Base-by-base conservation (phyloP, 1,140 invertebrate species). In the Dendrolimus kikuchii region DNA sequence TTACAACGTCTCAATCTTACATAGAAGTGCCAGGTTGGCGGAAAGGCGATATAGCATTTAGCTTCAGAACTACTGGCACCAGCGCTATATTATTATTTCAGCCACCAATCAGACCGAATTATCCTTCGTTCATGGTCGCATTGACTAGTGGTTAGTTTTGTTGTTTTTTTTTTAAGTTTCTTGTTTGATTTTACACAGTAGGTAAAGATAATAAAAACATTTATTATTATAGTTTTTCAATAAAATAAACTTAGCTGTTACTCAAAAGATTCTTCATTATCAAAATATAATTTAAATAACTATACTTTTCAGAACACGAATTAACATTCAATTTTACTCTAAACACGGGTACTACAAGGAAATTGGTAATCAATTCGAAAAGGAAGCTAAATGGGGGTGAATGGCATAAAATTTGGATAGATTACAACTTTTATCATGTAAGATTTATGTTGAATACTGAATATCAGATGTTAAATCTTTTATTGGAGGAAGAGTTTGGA, bases 321-420 rank as follows among this genome's bases (percentile, higher is more conserved):
- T 86, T 98, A 52, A 95, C 94, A 7, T 97, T 98, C 82, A 95
- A 96, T 85, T 97, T 97, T 63, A 95, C 95, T 0, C 82, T 97
- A 4, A 96, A 95, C 76, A 95, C 94, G 36, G 94, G 94, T 4
- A 92, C 91, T 0, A 92, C 92, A 6, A 90, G 93, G 50, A 93
- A 93, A 72, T 82, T 96, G 40, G 93, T 93, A 46, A 93, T 98
- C 38, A 93, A 92, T 71, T 96, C 95, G 8, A 90, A 91, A 59
- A 87, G 93, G 57, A 92, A 93, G 74, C 88, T 98, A 5, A 97
- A 96, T 73, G 93, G 93, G 49, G 96, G 96, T 0, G 95, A 97
- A 73, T 98, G 96, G 96, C 96, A 98, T 74, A 96, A 97, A 85
- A 94, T 98, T 60, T 96, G 95, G 95, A 96, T 96, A 59, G 95